These are phyloP conservation scores for Gandaritis pyraliata DNA, from an alignment of 2,888 invertebrate genomes.

Conservation along the genomic window DNA sequence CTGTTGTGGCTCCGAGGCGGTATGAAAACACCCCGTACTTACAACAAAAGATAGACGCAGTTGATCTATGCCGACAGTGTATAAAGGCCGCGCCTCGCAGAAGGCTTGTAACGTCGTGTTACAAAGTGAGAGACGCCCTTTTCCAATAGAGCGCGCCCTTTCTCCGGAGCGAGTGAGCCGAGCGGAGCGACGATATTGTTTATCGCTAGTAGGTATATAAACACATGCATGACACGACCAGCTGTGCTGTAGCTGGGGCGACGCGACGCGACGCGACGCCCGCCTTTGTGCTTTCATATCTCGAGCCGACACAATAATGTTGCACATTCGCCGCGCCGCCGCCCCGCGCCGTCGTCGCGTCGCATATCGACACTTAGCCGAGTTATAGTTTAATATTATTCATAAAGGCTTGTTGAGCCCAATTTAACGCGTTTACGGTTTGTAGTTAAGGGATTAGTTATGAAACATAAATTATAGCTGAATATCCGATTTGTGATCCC, in stretches of 20 bases:
- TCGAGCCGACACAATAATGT: not conserved
- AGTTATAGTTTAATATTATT: constrained; percentile 26
- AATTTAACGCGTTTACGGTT: constrained; percentile 25
- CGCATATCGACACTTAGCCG: not conserved
- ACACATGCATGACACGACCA: not conserved
- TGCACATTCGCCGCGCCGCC: too few relatives aligned
- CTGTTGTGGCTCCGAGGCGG: too few relatives aligned
- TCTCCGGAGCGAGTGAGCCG: constrained; percentile 19
- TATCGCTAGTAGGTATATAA: constrained; percentile 18
- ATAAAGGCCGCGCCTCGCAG: too few relatives aligned
- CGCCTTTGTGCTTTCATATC: constrained; percentile 3
- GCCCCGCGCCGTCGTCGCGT: too few relatives aligned
- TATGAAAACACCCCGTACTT: too few relatives aligned
- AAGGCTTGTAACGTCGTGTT: too few relatives aligned
- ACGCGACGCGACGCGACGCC: not conserved
- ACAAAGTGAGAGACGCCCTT: not conserved
- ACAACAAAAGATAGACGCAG: too few relatives aligned
- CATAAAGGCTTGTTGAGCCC: constrained; percentile 31
- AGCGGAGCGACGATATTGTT: constrained; percentile 25
- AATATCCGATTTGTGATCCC: constrained; percentile 13
- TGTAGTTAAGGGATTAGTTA: constrained; percentile 14
- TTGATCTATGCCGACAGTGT: too few relatives aligned
- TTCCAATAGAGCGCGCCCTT: constrained; percentile 31
- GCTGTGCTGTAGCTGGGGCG: not conserved
- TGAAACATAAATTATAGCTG: constrained; percentile 17